Percentiles rank a stretch among this genome's conserved stretches.
These are phyloP conservation scores for Bubo bubo DNA, from an alignment of 2,113 vertebrate species.

Conservation along the genomic window DNA sequence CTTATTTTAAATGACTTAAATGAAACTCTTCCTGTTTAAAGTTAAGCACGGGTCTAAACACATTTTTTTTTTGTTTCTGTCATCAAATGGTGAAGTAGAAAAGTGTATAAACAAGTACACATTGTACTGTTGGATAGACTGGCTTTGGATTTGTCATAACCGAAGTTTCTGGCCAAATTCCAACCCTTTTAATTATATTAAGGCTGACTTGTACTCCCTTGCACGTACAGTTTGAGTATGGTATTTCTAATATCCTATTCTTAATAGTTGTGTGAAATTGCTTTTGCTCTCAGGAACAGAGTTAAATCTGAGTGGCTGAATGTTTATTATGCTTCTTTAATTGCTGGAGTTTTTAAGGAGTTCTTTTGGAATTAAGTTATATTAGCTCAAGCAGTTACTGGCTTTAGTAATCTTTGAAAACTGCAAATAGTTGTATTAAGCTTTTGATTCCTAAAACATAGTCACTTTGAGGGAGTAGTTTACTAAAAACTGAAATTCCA, in stretches of 20 bases:
- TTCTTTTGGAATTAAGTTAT: not conserved
- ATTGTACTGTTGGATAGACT: conserved; percentile 31
- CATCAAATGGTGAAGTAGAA: not conserved
- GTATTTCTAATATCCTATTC: not conserved
- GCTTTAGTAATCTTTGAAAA: not conserved
- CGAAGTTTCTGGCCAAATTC: conserved; percentile 31
- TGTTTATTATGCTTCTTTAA: not conserved
- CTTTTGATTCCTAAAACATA: not conserved
- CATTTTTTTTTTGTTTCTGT: not conserved
- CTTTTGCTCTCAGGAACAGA: not conserved
- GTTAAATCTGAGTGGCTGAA: not conserved
- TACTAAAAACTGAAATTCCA: not conserved
- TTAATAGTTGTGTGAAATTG: not conserved
- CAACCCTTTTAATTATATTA: conserved; percentile 15
- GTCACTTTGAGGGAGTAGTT: not conserved
- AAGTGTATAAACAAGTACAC: conserved; percentile 51
- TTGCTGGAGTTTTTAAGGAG: not conserved
- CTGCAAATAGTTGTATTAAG: not conserved
- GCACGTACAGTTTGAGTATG: not conserved
- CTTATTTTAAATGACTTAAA: not conserved
- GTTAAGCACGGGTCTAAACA: not conserved
- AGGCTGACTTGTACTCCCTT: conserved; percentile 19
- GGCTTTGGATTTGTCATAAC: conserved; percentile 43
- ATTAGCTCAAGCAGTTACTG: not conserved
- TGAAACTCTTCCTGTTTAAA: conserved; percentile 21